Evolutionary conservation across 2,797 vertebrate genomes (phyloP), one percentile per base, ranked within the genome.

Genomic region (Melanotaenia maccullochi): DNA sequence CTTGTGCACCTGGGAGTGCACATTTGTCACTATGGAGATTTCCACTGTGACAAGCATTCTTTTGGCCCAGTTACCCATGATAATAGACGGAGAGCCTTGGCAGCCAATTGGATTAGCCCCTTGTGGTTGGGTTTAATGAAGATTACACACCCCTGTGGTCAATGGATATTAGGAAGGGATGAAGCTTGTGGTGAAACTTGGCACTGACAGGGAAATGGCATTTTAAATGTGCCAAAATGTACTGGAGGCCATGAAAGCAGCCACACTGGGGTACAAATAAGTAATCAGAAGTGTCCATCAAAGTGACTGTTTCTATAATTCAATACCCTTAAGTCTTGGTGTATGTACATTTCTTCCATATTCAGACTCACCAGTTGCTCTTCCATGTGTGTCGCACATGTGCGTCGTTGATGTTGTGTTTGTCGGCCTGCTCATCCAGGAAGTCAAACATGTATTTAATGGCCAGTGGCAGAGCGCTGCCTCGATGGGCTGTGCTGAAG

Each of bases 381-480:
- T 99, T 99, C 98, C 98, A 99, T 82, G 98, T 99, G 92, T 99
- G 98, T 70, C 97, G 92, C 66, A 99, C 98, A 0, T 99, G 97
- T 0, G 97, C 97, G 87, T 99, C 98, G 0, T 97, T 96, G 85
- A 99, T 99, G 93, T 93, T 95, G 78, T 99, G 97, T 85, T 97
- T 98, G 88, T 99, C 97, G 0, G 98, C 98, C 90, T 99, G 97
- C 89, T 99, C 98, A 0, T 99, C 98, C 89, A 99, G 92, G 90
- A 99, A 99, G 87, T 99, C 97, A 4, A 99, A 99, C 98, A 99
- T 99, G 92, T 99, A 99, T 76, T 99, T 99, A 92, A 99, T 99
- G 83, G 98, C 97, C 85, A 99, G 93, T 1, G 98, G 98, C 58
- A 99, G 95, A 0, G 98, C 97, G 0, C 97, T 98, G 83, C 98